Percentiles rank a stretch among this genome's conserved stretches.
phyloP scores from a whole-genome alignment of 2,888 invertebrate genomes.

The Pristionchus entomophagus region DNA sequence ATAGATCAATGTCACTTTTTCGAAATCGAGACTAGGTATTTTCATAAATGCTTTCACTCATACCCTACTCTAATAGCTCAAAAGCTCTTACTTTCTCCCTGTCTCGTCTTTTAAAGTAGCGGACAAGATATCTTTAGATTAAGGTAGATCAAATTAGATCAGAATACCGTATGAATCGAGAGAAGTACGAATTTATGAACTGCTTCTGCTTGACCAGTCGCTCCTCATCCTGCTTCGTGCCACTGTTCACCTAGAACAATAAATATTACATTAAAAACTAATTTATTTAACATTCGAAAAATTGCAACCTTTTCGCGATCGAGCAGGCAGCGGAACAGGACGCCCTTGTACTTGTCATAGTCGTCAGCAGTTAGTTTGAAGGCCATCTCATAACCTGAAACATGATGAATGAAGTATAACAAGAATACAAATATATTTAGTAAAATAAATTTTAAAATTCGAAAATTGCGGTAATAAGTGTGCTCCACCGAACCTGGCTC shows the following conservation, averaged over 20 bases:
- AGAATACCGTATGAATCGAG: constrained; percentile 58
- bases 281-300: background rate
- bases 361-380: constrained; percentile 47
- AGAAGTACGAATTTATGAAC: constrained; percentile 63
- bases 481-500: background rate
- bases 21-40: background rate
- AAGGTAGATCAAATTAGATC: background rate
- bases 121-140: background rate
- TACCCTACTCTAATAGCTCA: background rate
- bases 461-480: background rate
- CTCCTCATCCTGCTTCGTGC: constrained; percentile 48
- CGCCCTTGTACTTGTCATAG: constrained; percentile 46
- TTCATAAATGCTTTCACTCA: no score
- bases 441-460: constrained; percentile 11
- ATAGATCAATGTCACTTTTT: background rate
- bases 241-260: constrained; percentile 14
- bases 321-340: constrained; percentile 48
- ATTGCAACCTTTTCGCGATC: constrained; percentile 45
- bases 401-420: no score
- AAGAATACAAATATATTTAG: background rate
- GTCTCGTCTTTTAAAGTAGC: no score
- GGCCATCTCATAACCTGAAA: background rate
- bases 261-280: background rate
- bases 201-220: constrained; percentile 51
- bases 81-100: background rate